Evolutionary conservation across 2,888 invertebrate genomes (phyloP).

Genomic region (Pollenia angustigena): DNA sequence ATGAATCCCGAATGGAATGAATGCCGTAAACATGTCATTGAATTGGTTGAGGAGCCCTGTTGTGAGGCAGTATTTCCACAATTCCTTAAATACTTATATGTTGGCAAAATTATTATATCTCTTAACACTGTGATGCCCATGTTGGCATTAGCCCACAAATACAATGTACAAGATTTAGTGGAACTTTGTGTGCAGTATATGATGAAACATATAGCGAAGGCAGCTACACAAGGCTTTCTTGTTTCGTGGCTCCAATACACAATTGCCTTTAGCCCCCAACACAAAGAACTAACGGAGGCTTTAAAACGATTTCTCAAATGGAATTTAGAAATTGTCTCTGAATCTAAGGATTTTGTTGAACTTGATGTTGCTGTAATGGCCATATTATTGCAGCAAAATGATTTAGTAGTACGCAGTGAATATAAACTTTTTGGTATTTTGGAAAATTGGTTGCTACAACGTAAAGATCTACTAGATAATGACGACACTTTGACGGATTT

Average conservation of each 20-base stretch:
- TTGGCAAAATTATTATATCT: constrained; percentile 94
- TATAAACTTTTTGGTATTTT: constrained; percentile 91
- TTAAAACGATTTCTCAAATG: constrained; percentile 94
- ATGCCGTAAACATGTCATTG: constrained; percentile 92
- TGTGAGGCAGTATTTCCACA: constrained; percentile 94
- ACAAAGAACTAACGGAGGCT: constrained; percentile 85
- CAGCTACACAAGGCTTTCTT: constrained; percentile 91
- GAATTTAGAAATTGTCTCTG: constrained; percentile 94
- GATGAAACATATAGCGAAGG: constrained; percentile 93
- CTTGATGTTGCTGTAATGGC: constrained; percentile 92
- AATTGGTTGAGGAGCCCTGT: constrained; percentile 93
- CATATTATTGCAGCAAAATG: constrained; percentile 91
- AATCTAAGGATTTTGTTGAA: constrained; percentile 91
- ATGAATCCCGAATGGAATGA: constrained; percentile 97
- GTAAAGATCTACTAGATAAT: constrained; percentile 86
- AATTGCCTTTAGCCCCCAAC: constrained; percentile 89
- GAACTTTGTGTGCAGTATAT: constrained; percentile 93
- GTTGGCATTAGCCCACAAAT: constrained; percentile 96
- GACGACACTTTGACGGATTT: constrained; percentile 84
- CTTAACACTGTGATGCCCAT: constrained; percentile 94
- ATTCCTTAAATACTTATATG: constrained; percentile 94
- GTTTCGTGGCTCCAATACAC: constrained; percentile 97
- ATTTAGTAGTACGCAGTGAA: constrained; percentile 95
- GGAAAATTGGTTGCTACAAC: constrained; percentile 91
- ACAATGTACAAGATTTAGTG: constrained; percentile 95